Base-by-base conservation (phyloP, 2,797 vertebrate genomes). In the Leptodactylus fallax region DNA sequence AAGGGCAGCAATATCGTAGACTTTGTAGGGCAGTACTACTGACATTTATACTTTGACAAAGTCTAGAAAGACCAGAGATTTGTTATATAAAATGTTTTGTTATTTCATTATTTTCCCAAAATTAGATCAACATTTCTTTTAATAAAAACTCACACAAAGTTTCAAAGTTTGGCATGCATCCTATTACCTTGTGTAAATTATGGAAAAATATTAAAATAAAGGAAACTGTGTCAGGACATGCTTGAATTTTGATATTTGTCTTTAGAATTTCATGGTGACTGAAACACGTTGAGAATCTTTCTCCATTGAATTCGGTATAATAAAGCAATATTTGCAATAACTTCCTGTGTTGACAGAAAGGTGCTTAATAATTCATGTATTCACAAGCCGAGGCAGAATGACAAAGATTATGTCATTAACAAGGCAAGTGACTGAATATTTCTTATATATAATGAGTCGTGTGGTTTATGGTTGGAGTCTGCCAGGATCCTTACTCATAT, bases 361-460 rank as follows among this genome's bases (percentile, higher is more conserved):
- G 9, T 67, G 51, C 63, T 83, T 83, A 83, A 67, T 69, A 83
- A 72, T 72, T 72, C 49, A 83, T 58, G 67, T 55, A n/a, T 58
- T 83, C 65, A 45, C n/a, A 19, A 17, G 23, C 49, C 6, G 16
- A 72, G 65, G 6, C 61, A 71, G 81, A 71, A 83, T 83, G 81
- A 69, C 63, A 83, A 71, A 69, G 63, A 69, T 83, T 27, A 69
- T 67, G 67, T 58, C 51, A 83, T 83, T 72, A 83, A 69, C 17
- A 0, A 45, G 53, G 65, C 49, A 21, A 83, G 53, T 47, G 65
- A 83, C 19, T 27, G 63, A 45, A 69, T 67, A 82, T 25, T 53
- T 67, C 47, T 69, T 25, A 82, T 65, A 53, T 69, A 19, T 49
- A 53, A 83, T 53, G 25, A 45, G 81, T 19, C 23, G 51, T 53